These are phyloP conservation scores for Rhogogaster chlorosoma DNA, from an alignment of 2,888 invertebrate genomes.

Conservation along the genomic window DNA sequence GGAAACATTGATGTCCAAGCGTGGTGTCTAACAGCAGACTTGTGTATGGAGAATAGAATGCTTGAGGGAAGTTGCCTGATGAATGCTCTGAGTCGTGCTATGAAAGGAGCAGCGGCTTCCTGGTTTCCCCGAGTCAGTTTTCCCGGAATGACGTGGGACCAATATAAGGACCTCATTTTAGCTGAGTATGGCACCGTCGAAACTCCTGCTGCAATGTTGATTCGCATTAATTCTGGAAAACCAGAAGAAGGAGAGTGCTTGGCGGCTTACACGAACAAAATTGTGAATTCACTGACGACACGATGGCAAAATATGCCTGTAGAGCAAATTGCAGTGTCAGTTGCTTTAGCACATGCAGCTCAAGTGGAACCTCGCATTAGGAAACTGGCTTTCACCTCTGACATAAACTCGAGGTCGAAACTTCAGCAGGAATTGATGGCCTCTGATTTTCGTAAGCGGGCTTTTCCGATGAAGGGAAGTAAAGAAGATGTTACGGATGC, in stretches of 20 bases:
- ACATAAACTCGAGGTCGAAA: constrained; percentile 47
- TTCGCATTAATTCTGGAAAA: constrained; percentile 35
- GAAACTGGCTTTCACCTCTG: constrained; percentile 53
- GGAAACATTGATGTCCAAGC: constrained; percentile 4
- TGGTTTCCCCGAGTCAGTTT: no score
- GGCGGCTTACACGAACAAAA: constrained; percentile 44
- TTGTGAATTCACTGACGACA: constrained; percentile 28
- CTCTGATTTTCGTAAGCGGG: no score
- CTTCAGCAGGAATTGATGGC: no score
- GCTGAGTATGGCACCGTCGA: constrained; percentile 45
- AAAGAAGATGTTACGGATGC: constrained; percentile 18
- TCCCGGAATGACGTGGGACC: no score
- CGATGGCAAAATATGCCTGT: constrained; percentile 40
- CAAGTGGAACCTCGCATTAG: constrained; percentile 52
- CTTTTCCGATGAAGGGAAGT: constrained; percentile 42
- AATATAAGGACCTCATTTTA: no score
- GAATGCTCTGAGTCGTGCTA: constrained; percentile 45
- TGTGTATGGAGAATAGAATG: constrained; percentile 49
- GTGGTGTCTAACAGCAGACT: constrained; percentile 38
- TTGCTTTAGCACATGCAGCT: constrained; percentile 51
- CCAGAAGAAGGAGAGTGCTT: constrained; percentile 52
- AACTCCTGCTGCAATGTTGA: constrained; percentile 51
- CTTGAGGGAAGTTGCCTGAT: constrained; percentile 49
- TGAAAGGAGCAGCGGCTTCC: constrained; percentile 54
- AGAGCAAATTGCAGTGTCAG: constrained; percentile 50